Conservation (phyloP, 2,113 vertebrate genomes). For the Lagopus leucura region DNA sequence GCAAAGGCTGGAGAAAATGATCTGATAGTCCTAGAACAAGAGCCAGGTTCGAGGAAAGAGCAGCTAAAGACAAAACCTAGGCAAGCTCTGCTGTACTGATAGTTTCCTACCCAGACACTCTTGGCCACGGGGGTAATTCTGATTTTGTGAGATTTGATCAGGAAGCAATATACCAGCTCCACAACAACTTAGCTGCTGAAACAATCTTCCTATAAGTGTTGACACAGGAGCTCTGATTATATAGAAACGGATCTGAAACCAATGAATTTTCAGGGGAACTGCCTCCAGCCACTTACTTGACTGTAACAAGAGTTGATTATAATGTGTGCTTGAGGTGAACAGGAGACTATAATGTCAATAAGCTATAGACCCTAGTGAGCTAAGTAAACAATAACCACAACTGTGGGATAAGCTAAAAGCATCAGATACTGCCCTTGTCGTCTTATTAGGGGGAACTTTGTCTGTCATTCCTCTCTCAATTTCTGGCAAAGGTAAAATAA, state of each 20-base stretch:
- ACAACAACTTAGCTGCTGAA: background rate
- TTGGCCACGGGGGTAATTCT: background rate
- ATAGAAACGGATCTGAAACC: background rate
- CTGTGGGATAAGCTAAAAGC: background rate
- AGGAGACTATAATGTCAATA: background rate
- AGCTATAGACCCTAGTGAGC: background rate
- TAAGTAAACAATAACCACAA: constrained; percentile 10
- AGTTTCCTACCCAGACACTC: background rate
- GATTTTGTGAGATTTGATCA: background rate
- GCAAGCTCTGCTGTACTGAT: background rate
- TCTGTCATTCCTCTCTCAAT: background rate
- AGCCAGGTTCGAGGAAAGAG: background rate
- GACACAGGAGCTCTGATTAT: background rate
- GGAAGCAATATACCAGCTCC: background rate
- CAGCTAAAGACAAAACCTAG: background rate
- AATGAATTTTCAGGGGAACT: background rate
- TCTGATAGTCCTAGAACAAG: accelerated
- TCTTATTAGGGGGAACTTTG: background rate
- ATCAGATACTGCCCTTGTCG: background rate
- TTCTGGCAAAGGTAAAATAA: background rate
- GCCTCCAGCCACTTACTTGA: background rate
- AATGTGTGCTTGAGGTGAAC: background rate
- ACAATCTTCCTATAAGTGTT: background rate
- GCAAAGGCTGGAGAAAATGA: background rate
- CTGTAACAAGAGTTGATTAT: background rate